Evolutionary conservation across 1,140 invertebrate genomes (phyloP).

Genomic region (Dendroctonus valens): DNA sequence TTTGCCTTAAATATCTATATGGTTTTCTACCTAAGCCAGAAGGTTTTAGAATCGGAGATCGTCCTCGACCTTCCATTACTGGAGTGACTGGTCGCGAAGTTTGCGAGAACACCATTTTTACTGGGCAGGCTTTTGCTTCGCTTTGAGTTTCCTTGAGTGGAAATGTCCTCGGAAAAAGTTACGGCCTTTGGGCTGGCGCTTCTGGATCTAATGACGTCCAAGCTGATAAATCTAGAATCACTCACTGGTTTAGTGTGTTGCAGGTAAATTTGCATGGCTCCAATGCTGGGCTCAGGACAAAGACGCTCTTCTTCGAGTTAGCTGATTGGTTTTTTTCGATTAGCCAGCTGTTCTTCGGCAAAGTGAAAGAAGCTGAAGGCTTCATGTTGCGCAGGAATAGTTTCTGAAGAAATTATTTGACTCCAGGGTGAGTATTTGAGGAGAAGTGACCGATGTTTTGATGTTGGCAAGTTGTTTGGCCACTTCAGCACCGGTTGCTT

Average conservation of each 20-base stretch:
- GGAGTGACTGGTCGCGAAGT: constrained; percentile 41
- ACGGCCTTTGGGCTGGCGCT: constrained; percentile 44
- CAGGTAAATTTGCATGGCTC: constrained; percentile 63
- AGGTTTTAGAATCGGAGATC: constrained; percentile 32
- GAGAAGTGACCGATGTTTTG: constrained; percentile 54
- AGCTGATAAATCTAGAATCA: constrained; percentile 67
- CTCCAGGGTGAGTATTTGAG: constrained; percentile 57
- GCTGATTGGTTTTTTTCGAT: constrained; percentile 63
- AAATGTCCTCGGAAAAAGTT: constrained; percentile 41
- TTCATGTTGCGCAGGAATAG: constrained; percentile 59
- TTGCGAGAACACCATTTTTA: constrained; percentile 38
- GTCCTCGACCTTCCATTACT: constrained; percentile 37
- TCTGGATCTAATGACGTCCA: constrained; percentile 54
- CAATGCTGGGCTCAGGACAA: constrained; percentile 57
- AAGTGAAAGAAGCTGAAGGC: constrained; percentile 45
- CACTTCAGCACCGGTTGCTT: constrained; percentile 36
- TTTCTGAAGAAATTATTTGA: constrained; percentile 69
- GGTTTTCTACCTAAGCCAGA: constrained; percentile 34
- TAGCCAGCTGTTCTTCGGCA: constrained; percentile 55
- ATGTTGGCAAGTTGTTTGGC: constrained; percentile 39
- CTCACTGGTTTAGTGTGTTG: constrained; percentile 68
- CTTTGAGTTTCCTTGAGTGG: constrained; percentile 43
- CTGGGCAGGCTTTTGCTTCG: constrained; percentile 53
- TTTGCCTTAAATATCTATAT: constrained; percentile 44
- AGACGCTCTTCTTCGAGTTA: constrained; percentile 55